Percentiles rank a stretch among this genome's conserved stretches.
Conservation (phyloP, 2,113 vertebrate genomes). For the Lagenorhynchus albirostris region DNA sequence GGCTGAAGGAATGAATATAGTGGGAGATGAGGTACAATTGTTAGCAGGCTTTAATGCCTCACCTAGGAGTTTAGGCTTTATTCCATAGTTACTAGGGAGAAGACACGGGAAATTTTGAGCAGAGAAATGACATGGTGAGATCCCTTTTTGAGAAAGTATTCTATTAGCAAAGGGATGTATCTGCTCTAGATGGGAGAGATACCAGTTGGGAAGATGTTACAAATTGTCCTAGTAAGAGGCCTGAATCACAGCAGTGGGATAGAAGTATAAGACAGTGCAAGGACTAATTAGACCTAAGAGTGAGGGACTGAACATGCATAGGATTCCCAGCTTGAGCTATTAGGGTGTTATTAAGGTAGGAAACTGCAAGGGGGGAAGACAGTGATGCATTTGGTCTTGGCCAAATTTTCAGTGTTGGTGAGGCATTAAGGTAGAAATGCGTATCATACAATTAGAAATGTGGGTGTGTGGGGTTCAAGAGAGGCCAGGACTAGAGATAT, state of each 20-base stretch:
- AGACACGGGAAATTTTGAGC: not conserved
- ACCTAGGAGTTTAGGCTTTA: constrained; percentile 2
- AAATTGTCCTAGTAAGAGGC: not conserved
- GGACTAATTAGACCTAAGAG: not conserved
- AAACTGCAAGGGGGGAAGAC: not conserved
- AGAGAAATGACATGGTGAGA: not conserved
- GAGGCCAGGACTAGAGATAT: not conserved
- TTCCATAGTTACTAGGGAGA: constrained; percentile 19
- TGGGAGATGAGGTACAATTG: not conserved
- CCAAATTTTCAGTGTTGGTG: not conserved
- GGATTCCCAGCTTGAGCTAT: not conserved
- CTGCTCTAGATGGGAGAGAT: not conserved
- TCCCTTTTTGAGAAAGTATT: constrained; percentile 46
- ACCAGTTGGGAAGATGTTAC: not conserved
- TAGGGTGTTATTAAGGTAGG: not conserved
- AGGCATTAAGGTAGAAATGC: not conserved
- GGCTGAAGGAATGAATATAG: not conserved
- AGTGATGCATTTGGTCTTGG: not conserved
- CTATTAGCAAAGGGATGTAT: not conserved
- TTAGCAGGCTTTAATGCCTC: not conserved
- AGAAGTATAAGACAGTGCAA: not conserved
- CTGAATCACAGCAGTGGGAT: not conserved
- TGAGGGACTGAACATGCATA: not conserved
- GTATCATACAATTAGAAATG: not conserved
- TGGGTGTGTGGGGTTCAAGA: not conserved